Conservation (phyloP, 2,113 vertebrate genomes). For the Apus apus region DNA sequence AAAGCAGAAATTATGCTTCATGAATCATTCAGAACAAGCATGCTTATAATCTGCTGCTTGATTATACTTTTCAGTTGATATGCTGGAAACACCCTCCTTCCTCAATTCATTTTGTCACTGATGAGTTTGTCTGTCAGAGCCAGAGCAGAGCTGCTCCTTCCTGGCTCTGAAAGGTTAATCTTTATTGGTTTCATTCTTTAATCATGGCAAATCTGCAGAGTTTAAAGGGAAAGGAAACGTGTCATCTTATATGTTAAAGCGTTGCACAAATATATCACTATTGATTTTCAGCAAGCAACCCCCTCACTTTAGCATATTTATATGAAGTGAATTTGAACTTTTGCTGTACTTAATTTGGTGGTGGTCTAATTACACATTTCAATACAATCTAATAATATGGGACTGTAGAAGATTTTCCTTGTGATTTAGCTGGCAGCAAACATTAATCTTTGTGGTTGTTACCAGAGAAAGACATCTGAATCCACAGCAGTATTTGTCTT, state of each 20-base stretch:
- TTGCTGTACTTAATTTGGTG: slow-evolving; percentile 22
- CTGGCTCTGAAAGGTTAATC: not conserved
- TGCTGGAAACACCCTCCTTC: slow-evolving; percentile 33
- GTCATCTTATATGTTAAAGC: slow-evolving; percentile 15
- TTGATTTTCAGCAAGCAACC: slow-evolving; percentile 36
- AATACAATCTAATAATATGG: slow-evolving; percentile 12
- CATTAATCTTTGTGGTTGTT: slow-evolving; percentile 32
- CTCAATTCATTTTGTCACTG: slow-evolving; percentile 1
- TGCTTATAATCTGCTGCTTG: slow-evolving; percentile 48
- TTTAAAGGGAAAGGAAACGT: slow-evolving; percentile 24
- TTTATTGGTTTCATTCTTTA: slow-evolving; percentile 14
- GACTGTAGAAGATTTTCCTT: slow-evolving; percentile 7
- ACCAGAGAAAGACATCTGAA: slow-evolving; percentile 40
- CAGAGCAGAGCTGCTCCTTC: not conserved
- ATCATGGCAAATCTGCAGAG: not conserved
- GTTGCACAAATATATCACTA: not conserved
- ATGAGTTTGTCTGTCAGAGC: not conserved
- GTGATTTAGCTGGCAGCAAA: slow-evolving; percentile 13
- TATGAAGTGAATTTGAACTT: slow-evolving; percentile 32
- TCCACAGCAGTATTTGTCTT: slow-evolving; percentile 19
- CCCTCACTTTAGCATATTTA: slow-evolving; percentile 44
- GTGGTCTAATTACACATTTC: slow-evolving; percentile 32
- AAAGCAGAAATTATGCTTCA: slow-evolving; percentile 49
- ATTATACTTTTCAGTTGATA: slow-evolving; percentile 39
- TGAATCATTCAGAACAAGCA: slow-evolving; percentile 62